Evolutionary conservation across 2,888 invertebrate species (phyloP).

Genomic region (Mesoligia furuncula): DNA sequence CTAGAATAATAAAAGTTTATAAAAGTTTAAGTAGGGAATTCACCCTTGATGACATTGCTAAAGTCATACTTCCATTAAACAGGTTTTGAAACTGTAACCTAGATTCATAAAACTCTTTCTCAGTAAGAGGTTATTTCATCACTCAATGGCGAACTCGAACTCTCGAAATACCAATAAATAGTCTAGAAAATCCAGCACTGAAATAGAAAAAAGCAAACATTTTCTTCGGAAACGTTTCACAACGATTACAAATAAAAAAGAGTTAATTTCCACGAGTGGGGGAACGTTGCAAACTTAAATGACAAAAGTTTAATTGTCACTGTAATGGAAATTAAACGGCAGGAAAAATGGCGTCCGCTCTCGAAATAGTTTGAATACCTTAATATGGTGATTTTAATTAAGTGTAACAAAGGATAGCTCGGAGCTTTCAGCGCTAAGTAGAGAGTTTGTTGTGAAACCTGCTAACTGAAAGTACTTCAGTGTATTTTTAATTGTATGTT

Average conservation of each 20-base stretch:
- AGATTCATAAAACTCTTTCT: background rate
- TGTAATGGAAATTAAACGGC: conserved; percentile 49
- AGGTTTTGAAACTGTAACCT: background rate
- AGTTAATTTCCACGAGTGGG: conserved; percentile 60
- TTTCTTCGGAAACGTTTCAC: conserved; percentile 28
- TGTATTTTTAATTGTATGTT: conserved; percentile 12
- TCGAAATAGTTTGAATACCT: conserved; percentile 48
- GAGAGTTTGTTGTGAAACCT: background rate
- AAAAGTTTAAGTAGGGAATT: no score
- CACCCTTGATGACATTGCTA: background rate
- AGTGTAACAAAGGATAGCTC: conserved; percentile 29
- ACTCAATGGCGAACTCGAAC: background rate
- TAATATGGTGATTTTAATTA: conserved; percentile 49
- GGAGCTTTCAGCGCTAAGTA: conserved; percentile 18
- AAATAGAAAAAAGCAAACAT: background rate
- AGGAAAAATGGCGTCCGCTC: conserved; percentile 43
- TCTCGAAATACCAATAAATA: conserved; percentile 11
- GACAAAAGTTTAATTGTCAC: conserved; percentile 59
- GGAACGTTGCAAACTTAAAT: conserved; percentile 57
- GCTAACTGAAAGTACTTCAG: background rate
- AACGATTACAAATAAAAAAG: conserved; percentile 54
- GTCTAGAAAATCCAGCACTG: background rate
- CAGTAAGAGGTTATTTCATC: background rate
- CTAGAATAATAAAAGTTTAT: no score
- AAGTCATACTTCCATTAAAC: background rate